phyloP scores from a whole-genome alignment of 2,797 vertebrate species.

The Australoheros facetus region DNA sequence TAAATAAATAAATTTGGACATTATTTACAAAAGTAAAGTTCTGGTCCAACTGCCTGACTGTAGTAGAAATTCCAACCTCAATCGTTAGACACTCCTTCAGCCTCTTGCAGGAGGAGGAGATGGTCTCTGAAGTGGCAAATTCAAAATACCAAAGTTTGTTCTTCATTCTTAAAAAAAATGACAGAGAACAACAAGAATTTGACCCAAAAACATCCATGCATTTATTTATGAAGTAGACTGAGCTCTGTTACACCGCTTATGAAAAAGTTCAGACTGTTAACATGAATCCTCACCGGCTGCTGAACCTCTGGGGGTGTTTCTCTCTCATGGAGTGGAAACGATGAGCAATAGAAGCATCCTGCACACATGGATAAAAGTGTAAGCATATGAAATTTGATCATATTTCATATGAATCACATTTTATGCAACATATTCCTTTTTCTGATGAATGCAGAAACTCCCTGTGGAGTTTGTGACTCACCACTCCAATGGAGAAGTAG shows the following conservation, averaged over 20 bases:
- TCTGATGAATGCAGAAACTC: background rate
- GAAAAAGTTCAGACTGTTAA: background rate
- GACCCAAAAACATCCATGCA: background rate
- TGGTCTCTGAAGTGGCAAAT: constrained; percentile 92
- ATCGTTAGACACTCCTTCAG: constrained; percentile 87
- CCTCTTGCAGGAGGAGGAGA: constrained; percentile 91
- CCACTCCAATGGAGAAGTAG: constrained; percentile 97
- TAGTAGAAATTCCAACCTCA: constrained; percentile 78
- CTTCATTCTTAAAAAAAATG: constrained; percentile 84
- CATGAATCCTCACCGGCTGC: constrained; percentile 86
- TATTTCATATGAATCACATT: background rate
- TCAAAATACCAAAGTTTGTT: constrained; percentile 98
- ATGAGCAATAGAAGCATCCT: constrained; percentile 97
- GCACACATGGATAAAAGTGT: constrained; percentile 32
- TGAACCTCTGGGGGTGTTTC: constrained; percentile 94
- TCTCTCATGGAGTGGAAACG: constrained; percentile 95
- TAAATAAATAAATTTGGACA: background rate
- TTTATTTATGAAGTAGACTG: background rate
- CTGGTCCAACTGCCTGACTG: background rate
- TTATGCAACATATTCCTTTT: background rate
- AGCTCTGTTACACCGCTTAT: background rate
- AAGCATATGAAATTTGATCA: background rate
- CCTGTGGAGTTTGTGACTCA: constrained; percentile 69
- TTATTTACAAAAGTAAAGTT: background rate
- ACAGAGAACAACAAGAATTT: constrained; percentile 3